Conservation (phyloP, 2,888 invertebrate genomes). For the Drosophila dives region DNA sequence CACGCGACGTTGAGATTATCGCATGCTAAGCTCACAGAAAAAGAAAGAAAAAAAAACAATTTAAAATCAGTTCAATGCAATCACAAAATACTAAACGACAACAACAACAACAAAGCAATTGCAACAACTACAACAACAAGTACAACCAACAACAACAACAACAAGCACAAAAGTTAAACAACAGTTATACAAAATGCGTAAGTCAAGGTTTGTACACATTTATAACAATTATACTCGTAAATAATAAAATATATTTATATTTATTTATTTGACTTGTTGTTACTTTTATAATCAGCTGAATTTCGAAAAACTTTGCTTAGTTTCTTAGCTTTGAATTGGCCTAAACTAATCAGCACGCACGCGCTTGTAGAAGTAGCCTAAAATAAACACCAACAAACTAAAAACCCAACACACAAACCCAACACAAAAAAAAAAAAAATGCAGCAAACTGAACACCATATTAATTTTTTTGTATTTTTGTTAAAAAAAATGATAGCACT, state of each 20-base stretch:
- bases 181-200: constrained; percentile 73
- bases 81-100: constrained; percentile 71
- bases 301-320: constrained; percentile 43
- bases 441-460: constrained; percentile 22
- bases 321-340: constrained; percentile 57
- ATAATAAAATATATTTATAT: constrained; percentile 5
- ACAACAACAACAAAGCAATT: constrained; percentile 61
- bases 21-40: constrained; percentile 71
- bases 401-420: constrained; percentile 22
- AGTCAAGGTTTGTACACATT: constrained; percentile 79
- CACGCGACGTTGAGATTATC: constrained; percentile 65
- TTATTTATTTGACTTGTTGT: constrained; percentile 6
- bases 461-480: not conserved
- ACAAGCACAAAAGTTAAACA: constrained; percentile 65
- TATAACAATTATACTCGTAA: constrained; percentile 26
- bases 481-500: constrained; percentile 27
- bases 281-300: constrained; percentile 22
- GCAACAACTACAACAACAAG: constrained; percentile 73
- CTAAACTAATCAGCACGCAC: constrained; percentile 56
- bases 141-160: constrained; percentile 60
- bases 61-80: constrained; percentile 66
- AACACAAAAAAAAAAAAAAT: constrained; percentile 12
- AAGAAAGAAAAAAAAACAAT: not conserved
- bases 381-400: constrained; percentile 31
- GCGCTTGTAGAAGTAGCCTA: constrained; percentile 30